Evolutionary conservation across 2,113 vertebrate species (phyloP).

Genomic region (Oreochromis niloticus): DNA sequence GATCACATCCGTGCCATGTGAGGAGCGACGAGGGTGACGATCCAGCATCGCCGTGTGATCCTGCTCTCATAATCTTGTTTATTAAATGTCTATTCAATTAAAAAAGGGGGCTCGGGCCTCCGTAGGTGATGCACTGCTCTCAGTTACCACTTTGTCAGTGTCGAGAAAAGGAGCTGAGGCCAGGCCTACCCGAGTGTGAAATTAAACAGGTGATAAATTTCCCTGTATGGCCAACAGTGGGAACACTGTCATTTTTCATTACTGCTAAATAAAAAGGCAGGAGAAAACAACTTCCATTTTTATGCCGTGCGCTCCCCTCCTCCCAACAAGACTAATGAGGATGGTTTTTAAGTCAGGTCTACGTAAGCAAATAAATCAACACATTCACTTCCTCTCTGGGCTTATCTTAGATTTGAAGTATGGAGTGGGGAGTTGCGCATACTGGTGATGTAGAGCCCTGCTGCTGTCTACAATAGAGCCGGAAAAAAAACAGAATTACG

Average conservation of each 20-base stretch:
- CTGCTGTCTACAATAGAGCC: conserved; percentile 9
- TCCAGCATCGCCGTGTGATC: conserved; percentile 17
- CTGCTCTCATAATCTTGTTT: conserved; percentile 60
- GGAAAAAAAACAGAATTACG: conserved; percentile 16
- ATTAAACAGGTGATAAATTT: conserved; percentile 79
- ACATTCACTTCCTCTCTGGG: conserved; percentile 22
- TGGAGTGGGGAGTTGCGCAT: neutral
- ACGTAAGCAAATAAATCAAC: conserved; percentile 58
- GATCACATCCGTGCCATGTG: neutral
- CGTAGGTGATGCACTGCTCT: conserved; percentile 56
- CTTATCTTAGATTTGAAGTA: conserved; percentile 51
- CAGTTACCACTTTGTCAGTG: conserved; percentile 66
- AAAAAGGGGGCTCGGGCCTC: conserved; percentile 23
- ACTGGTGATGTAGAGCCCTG: conserved; percentile 18
- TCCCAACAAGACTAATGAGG: conserved; percentile 69
- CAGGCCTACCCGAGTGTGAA: conserved; percentile 72
- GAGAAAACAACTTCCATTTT: conserved; percentile 68
- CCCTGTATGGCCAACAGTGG: conserved; percentile 57
- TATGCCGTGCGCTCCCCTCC: conserved; percentile 6
- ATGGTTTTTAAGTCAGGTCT: conserved; percentile 55
- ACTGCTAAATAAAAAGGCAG: conserved; percentile 70
- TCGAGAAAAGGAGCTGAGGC: conserved; percentile 62
- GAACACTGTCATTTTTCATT: conserved; percentile 74
- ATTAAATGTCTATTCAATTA: conserved; percentile 70
- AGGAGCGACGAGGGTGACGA: neutral